Evolutionary conservation across 2,113 vertebrate species (phyloP), one percentile per base, ranked within the genome.

Genomic region (Megaceryle torquata): DNA sequence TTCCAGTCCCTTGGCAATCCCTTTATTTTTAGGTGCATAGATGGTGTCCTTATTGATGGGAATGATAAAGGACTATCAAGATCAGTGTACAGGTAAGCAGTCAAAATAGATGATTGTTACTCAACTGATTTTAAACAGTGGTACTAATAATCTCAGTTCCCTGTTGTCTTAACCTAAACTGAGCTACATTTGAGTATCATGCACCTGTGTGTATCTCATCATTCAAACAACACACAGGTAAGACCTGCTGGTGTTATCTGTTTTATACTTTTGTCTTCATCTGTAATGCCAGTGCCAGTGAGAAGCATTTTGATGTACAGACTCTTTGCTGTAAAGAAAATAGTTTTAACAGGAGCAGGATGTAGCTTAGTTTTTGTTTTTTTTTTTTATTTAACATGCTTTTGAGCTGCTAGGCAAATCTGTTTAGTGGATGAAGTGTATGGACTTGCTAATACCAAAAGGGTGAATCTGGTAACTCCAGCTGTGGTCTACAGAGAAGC

Each of bases 1-100:
- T 98, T 99, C 94, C 99, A 99, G 97, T 99, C 99, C 50, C 98
- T 99, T 95, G 97, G 98, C 96, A 99, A 99, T 95, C 98, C 98
- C 3, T 99, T 99, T 97, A 98, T 99, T 89, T 99, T 99, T 93
- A 98, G 99, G 91, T 99, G 99, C 87, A 98, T 99, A 50, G 99
- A 99, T 95, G 98, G 99, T 5, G 64, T 99, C 67, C 96, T 99
- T 93, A 98, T 99, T 95, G 99, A 99, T 97, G 99, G 99, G 28
- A 99, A 99, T 5, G 98, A 99, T 94, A 99, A 98, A 97, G 99
- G 99, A 50, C 97, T 99, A 67, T 99, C 99, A 67, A 99, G 97
- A 94, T 97, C 98, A 69, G 98, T 99, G 39, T 99, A 98, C 96
- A 98, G 97, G 99, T 99, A 94, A 97, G 97, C 91, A 39, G 16